Evolutionary conservation across 2,797 vertebrate genomes (phyloP).

Genomic region (Poeciliopsis gracilis): DNA sequence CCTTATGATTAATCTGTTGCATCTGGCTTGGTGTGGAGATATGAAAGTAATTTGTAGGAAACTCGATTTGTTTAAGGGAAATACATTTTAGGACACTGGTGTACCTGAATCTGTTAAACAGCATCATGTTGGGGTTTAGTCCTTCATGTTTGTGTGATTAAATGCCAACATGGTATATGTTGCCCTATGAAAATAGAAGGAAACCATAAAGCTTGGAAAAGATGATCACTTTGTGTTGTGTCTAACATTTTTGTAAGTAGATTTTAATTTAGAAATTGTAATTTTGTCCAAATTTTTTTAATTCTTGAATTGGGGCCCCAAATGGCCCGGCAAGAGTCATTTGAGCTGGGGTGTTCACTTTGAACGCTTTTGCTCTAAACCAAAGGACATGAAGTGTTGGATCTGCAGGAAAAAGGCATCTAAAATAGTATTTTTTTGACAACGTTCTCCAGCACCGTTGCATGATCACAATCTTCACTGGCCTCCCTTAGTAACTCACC

Average conservation of each 20-base stretch:
- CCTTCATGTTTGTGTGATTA: background rate
- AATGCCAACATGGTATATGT: background rate
- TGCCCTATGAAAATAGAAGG: too few relatives aligned
- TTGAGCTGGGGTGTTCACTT: too few relatives aligned
- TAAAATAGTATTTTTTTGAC: background rate
- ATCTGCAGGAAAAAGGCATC: background rate
- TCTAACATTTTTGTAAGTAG: too few relatives aligned
- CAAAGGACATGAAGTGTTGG: background rate
- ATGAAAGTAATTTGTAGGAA: background rate
- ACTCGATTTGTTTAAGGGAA: background rate
- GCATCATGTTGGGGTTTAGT: background rate
- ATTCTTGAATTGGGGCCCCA: too few relatives aligned
- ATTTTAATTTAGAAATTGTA: too few relatives aligned
- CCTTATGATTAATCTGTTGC: background rate
- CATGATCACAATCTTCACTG: constrained; percentile 22
- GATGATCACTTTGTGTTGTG: too few relatives aligned
- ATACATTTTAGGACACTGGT: background rate
- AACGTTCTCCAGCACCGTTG: constrained; percentile 43
- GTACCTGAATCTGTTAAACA: background rate
- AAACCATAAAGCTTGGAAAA: too few relatives aligned
- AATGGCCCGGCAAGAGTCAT: too few relatives aligned
- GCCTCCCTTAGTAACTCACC: constrained; percentile 37
- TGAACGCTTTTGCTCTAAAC: background rate
- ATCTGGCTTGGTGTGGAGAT: background rate
- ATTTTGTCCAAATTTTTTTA: too few relatives aligned